These are phyloP conservation scores for Eupithecia centaureata DNA, from an alignment of 2,888 invertebrate genomes.

Conservation along the genomic window DNA sequence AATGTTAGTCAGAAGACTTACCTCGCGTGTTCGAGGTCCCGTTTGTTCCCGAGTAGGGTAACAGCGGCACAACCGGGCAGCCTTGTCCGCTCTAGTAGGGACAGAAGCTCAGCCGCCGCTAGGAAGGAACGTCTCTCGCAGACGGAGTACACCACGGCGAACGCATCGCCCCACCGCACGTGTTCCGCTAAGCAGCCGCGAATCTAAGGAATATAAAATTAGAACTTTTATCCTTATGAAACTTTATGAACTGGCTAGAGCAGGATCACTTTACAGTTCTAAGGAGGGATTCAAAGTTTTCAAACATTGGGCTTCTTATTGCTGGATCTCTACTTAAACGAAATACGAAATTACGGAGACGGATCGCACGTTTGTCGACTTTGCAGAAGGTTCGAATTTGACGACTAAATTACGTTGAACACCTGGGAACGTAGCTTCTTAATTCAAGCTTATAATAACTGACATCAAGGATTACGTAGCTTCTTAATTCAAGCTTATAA, in stretches of 20 bases:
- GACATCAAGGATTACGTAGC: too few species aligned
- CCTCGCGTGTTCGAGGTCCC: constrained; percentile 92
- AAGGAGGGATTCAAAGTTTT: too few species aligned
- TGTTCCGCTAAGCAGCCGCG: constrained; percentile 90
- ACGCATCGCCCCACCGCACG: constrained; percentile 92
- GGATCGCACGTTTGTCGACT: too few species aligned
- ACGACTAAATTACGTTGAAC: too few species aligned
- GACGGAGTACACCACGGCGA: constrained; percentile 92
- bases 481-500: too few species aligned
- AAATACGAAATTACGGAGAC: too few species aligned
- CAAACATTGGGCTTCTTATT: too few species aligned
- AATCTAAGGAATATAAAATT: constrained; percentile 74
- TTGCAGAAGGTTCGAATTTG: too few species aligned
- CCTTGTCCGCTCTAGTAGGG: constrained; percentile 88
- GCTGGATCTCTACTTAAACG: too few species aligned
- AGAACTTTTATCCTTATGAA: background rate
- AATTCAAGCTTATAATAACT: too few species aligned
- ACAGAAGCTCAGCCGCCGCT: constrained; percentile 88
- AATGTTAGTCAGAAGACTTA: constrained; percentile 56
- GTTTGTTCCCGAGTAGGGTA: constrained; percentile 90
- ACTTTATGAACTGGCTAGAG: background rate
- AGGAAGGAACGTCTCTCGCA: constrained; percentile 79
- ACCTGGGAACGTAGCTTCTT: too few species aligned
- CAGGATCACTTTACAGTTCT: background rate
- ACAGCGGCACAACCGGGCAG: constrained; percentile 90